Base-by-base conservation (phyloP, 2,888 invertebrate species). In the Helobdella robusta region DNA sequence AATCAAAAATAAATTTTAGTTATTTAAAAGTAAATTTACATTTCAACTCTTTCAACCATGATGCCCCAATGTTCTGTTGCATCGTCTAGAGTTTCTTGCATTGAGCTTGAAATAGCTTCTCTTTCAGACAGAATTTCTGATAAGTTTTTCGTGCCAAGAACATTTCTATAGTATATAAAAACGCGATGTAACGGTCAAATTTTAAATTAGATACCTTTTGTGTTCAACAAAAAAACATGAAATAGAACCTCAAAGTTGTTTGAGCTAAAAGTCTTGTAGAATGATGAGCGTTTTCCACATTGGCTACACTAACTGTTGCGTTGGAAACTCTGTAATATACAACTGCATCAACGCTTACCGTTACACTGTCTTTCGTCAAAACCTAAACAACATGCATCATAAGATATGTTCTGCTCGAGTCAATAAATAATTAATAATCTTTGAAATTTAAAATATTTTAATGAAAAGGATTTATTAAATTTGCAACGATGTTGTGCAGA, bases 91-190 rank as follows among this genome's bases (percentile, higher is more conserved):
- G 68, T 66, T 36, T 67, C 61, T 75, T 77, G 74, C 91, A 94
- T 93, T 70, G 87, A 86, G 75, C 88, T 87, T 54, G 92, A 91
- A 74, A 97, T 88, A 67, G 89, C 89, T 80, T 94, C 94, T 69
- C 97, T 84, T 79, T 97, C 95, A 78, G 92, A 91, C 62, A 97
- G 85, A 74, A 98, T 94, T 83, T 97, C 95, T 75, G 94, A 89
- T 71, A 98, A 84, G 65, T 91, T 91, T 73, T 93, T 84, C 61
- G 94, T 97, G 69, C 97, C 97, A 85, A 97, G 88, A 73, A 93
- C 94, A 80, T 95, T 95, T 69, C 81, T 71, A 40, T 20, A 50
- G 64, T 63, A 40, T 40, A 40, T 40, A 40, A 40, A 40, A 40
- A 40, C n/a, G 44, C 11, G 44, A 11, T 11, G 18, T 15, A 40